phyloP scores from a whole-genome alignment of 2,797 vertebrate genomes.

The Rhinogobio ventralis region DNA sequence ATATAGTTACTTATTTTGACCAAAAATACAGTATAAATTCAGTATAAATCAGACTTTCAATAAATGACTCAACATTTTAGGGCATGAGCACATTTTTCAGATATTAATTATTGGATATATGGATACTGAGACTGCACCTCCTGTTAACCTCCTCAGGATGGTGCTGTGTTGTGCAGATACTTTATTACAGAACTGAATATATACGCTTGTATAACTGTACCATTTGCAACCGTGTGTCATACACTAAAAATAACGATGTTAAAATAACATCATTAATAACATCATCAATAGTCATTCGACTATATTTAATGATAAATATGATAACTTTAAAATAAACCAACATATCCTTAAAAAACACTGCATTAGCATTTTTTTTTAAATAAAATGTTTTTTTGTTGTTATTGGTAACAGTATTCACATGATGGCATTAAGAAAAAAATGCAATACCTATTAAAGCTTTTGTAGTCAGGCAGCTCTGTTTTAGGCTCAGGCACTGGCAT shows the following conservation, averaged over 20 bases:
- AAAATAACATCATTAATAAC: background rate
- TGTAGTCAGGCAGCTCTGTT: slow-evolving; percentile 86
- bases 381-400: background rate
- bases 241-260: background rate
- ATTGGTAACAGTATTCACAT: background rate
- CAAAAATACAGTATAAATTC: too few species aligned
- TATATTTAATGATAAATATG: background rate
- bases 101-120: background rate
- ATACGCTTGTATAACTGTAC: background rate
- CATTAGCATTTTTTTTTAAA: background rate
- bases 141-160: slow-evolving; percentile 4
- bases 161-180: slow-evolving; percentile 7
- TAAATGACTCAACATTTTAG: background rate
- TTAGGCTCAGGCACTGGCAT: slow-evolving; percentile 83
- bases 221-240: background rate
- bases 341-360: background rate
- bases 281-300: too few species aligned
- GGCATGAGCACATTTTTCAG: background rate
- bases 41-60: background rate
- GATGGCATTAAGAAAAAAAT: background rate
- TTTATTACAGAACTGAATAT: background rate
- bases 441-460: slow-evolving; percentile 94
- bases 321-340: background rate
- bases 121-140: background rate
- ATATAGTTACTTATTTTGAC: too few species aligned